phyloP scores from a whole-genome alignment of 2,113 vertebrate species.

The Ursus arctos region DNA sequence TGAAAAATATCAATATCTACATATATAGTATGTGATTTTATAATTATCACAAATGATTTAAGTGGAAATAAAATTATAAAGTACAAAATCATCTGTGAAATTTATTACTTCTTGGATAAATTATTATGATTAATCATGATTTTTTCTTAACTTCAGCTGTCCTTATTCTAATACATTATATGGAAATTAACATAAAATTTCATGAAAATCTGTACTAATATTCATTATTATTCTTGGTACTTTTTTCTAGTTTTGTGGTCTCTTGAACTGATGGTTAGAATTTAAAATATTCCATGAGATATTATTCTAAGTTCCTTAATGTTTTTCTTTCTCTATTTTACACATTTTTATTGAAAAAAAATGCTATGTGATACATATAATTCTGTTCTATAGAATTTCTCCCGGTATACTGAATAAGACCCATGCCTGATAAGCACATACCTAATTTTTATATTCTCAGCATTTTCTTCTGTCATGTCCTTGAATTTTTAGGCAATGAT shows the following conservation, averaged over 20 bases:
- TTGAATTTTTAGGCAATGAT: constrained; percentile 32
- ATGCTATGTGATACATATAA: neutral
- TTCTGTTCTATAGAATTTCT: neutral
- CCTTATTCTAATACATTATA: neutral
- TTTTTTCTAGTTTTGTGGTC: neutral
- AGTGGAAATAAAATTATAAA: neutral
- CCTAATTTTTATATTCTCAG: neutral
- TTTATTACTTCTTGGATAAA: neutral
- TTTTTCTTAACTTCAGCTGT: neutral
- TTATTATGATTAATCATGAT: neutral
- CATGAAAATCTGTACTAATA: neutral
- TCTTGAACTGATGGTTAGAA: neutral
- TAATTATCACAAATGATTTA: neutral
- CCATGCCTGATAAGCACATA: neutral
- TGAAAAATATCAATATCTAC: neutral
- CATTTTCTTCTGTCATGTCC: neutral
- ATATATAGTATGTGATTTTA: neutral
- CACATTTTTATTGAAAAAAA: neutral
- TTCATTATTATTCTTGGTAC: neutral
- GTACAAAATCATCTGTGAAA: neutral
- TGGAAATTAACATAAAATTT: neutral
- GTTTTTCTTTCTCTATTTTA: neutral
- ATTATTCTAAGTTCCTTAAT: neutral
- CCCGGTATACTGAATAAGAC: neutral
- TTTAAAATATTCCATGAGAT: neutral